Percentiles rank a stretch among this genome's conserved stretches.
phyloP scores from a whole-genome alignment of 1,140 invertebrate genomes.

The Drosophila kurseongensis region DNA sequence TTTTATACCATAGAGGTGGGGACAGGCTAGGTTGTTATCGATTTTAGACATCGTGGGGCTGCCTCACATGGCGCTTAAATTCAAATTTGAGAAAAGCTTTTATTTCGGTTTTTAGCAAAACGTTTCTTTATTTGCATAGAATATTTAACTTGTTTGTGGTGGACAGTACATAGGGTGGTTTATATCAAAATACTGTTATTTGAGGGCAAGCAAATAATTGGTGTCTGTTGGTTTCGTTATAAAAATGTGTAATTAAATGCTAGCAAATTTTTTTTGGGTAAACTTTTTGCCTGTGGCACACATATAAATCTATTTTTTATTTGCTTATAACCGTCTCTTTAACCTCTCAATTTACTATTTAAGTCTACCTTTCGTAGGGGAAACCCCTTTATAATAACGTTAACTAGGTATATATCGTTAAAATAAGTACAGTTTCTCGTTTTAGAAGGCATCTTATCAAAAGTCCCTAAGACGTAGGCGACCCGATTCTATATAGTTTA shows the following conservation, averaged over 20 bases:
- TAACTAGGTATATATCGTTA: constrained; percentile 21
- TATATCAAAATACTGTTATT: constrained; percentile 58
- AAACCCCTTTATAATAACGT: constrained; percentile 14
- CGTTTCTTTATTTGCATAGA: constrained; percentile 43
- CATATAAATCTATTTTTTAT: constrained; percentile 15
- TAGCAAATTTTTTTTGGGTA: constrained; percentile 29
- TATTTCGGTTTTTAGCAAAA: constrained; percentile 21
- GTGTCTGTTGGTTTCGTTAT: constrained; percentile 2
- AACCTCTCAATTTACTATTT: constrained; percentile 29
- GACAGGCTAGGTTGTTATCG: not conserved
- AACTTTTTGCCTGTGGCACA: constrained; percentile 27
- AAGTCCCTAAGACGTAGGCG: constrained; percentile 27
- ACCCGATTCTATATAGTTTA: constrained; percentile 18
- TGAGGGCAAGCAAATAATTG: constrained; percentile 38
- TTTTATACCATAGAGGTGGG: constrained; percentile 12
- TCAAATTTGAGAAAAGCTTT: constrained; percentile 9
- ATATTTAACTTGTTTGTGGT: constrained; percentile 37
- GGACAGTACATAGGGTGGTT: constrained; percentile 39
- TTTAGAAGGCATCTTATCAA: constrained; percentile 66
- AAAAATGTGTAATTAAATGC: constrained; percentile 51
- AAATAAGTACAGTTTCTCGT: constrained; percentile 33
- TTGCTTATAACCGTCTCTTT: constrained; percentile 17
- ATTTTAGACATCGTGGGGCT: not conserved
- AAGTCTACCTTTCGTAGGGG: constrained; percentile 12
- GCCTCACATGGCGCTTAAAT: constrained; percentile 7